Percentiles rank a stretch among this genome's conserved stretches.
Conservation (phyloP, 2,113 vertebrate genomes). For the Panthera leo region DNA sequence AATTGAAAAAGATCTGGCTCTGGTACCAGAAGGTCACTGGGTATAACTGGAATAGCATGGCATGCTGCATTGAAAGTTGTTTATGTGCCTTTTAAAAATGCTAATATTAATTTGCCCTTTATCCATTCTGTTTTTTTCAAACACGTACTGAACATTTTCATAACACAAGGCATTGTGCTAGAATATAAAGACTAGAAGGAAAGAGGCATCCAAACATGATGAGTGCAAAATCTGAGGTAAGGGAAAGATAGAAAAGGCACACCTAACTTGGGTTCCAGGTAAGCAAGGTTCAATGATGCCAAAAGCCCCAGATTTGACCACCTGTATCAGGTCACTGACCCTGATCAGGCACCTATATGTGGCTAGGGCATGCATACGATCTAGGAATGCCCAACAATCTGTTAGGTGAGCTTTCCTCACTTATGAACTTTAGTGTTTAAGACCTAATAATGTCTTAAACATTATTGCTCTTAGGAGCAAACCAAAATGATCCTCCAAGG, state of each 20-base stretch:
- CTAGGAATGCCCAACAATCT: background rate
- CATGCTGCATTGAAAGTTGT: background rate
- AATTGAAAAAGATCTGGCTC: background rate
- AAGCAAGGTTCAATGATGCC: fast-evolving
- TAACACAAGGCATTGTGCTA: background rate
- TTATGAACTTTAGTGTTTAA: background rate
- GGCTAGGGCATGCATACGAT: background rate
- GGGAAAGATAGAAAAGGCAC: background rate
- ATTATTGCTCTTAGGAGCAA: too few species aligned
- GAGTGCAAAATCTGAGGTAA: background rate
- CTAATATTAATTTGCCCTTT: background rate
- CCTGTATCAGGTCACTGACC: background rate
- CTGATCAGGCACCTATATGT: fast-evolving
- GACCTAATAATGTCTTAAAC: background rate
- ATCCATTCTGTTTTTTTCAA: background rate
- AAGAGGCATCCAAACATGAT: background rate
- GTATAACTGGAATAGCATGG: background rate
- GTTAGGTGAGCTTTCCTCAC: background rate
- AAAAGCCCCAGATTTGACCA: too few species aligned
- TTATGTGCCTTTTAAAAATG: background rate
- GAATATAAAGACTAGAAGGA: background rate
- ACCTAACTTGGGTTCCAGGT: background rate
- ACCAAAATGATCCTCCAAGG: background rate
- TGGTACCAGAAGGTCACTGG: background rate
- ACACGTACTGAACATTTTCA: background rate